Evolutionary conservation across 2,888 invertebrate genomes (phyloP).

Genomic region (Microdon myrmicae): DNA sequence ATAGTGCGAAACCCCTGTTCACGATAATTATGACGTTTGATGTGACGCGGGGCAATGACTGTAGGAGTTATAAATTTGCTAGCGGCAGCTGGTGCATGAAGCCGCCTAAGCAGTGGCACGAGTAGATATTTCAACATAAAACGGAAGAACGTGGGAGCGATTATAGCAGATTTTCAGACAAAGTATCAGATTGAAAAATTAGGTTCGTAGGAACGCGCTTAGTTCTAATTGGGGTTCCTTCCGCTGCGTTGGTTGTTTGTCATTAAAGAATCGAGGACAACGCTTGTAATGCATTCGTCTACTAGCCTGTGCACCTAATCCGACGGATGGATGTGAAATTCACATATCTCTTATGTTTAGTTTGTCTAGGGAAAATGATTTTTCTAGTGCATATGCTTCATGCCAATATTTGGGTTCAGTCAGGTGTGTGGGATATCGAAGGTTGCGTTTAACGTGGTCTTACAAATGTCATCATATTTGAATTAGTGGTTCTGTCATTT

Average conservation of each 20-base stretch:
- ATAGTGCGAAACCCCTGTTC: neutral
- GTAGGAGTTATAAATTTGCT: slow-evolving; percentile 8
- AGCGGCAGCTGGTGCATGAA: slow-evolving; percentile 35
- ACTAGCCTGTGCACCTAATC: too few species aligned
- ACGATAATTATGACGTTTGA: slow-evolving; percentile 19
- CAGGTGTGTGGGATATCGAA: too few species aligned
- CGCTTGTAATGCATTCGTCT: too few species aligned
- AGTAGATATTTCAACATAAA: slow-evolving; percentile 1
- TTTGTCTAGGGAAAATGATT: too few species aligned
- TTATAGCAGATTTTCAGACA: slow-evolving; percentile 22
- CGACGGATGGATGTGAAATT: too few species aligned
- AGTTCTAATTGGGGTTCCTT: slow-evolving; percentile 42
- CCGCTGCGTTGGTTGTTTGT: slow-evolving; percentile 31
- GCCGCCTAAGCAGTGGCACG: slow-evolving; percentile 1
- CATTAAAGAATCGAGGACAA: slow-evolving; percentile 25
- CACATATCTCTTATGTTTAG: too few species aligned
- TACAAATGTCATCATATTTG: too few species aligned
- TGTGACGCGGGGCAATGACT: slow-evolving; percentile 17
- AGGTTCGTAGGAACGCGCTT: slow-evolving; percentile 8
- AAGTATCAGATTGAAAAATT: slow-evolving; percentile 11
- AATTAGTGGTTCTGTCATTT: too few species aligned
- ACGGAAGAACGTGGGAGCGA: slow-evolving; percentile 44
- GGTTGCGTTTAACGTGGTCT: too few species aligned
- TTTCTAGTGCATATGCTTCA: too few species aligned
- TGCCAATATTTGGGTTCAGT: too few species aligned